Evolutionary conservation across 2,113 vertebrate genomes (phyloP).

Genomic region (Galemys pyrenaicus): DNA sequence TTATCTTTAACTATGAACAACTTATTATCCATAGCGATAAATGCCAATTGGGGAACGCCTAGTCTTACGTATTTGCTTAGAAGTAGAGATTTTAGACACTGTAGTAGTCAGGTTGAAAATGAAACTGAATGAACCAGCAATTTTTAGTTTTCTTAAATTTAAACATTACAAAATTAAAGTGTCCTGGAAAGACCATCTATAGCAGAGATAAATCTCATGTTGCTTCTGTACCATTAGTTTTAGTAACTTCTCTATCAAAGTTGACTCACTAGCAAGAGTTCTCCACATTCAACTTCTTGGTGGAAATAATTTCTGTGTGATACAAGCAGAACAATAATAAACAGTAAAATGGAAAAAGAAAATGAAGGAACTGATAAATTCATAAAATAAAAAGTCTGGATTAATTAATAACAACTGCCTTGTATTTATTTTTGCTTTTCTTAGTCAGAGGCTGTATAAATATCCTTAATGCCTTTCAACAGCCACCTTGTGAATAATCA

Average conservation of each 20-base stretch:
- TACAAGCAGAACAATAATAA: neutral
- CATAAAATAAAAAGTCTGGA: neutral
- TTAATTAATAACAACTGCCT: neutral
- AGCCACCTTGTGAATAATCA: constrained; percentile 18
- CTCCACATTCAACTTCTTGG: neutral
- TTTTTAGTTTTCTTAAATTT: constrained; percentile 4
- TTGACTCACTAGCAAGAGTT: neutral
- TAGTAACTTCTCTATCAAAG: neutral
- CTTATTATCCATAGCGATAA: neutral
- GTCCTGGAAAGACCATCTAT: neutral
- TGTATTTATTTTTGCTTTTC: constrained; percentile 9
- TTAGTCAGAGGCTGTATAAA: constrained; percentile 22
- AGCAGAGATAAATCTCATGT: neutral
- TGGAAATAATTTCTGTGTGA: constrained; percentile 5
- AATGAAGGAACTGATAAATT: constrained; percentile 2
- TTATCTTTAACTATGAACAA: neutral
- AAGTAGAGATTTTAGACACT: neutral
- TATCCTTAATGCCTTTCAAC: constrained; percentile 4
- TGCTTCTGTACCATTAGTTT: neutral
- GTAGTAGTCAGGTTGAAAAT: constrained; percentile 10
- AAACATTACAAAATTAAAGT: constrained; percentile 48
- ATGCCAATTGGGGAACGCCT: neutral
- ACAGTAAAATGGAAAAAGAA: neutral
- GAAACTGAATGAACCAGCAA: constrained; percentile 22
- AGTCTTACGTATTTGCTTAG: constrained; percentile 22